Percentiles rank a stretch among this genome's conserved stretches.
These are phyloP conservation scores for Lichenostomus cassidix DNA, from an alignment of 2,113 vertebrate genomes.

Conservation along the genomic window DNA sequence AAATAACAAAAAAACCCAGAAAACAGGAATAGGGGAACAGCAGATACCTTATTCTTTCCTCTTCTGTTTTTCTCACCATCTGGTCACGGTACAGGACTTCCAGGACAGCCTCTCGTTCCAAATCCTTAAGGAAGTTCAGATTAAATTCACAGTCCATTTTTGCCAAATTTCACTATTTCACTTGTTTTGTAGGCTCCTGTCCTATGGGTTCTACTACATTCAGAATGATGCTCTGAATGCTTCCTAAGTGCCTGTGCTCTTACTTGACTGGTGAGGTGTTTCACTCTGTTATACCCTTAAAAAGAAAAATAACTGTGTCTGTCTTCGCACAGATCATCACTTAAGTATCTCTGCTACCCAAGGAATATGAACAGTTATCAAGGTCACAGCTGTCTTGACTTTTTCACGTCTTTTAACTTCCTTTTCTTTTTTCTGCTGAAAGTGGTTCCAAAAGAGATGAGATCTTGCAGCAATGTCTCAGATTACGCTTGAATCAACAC, in stretches of 20 bases:
- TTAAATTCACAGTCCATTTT: slow-evolving; percentile 74
- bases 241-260: background rate
- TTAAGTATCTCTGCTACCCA: background rate
- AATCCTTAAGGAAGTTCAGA: slow-evolving; percentile 78
- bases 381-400: background rate
- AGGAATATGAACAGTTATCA: background rate
- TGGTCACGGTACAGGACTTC: slow-evolving; percentile 88
- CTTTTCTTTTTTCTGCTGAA: background rate
- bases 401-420: background rate
- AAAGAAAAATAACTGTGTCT: background rate
- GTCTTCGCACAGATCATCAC: background rate
- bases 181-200: background rate
- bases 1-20: background rate
- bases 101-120: slow-evolving; percentile 83
- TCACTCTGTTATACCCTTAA: background rate
- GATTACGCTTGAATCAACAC: background rate
- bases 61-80: slow-evolving; percentile 78
- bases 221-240: accelerated
- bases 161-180: background rate
- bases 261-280: background rate
- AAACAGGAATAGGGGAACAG: background rate
- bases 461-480: background rate
- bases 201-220: background rate
- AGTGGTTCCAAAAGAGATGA: slow-evolving; percentile 15
- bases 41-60: slow-evolving; percentile 85